phyloP scores from a whole-genome alignment of 2,888 invertebrate genomes.

The Cremastobaeus sp. region DNA sequence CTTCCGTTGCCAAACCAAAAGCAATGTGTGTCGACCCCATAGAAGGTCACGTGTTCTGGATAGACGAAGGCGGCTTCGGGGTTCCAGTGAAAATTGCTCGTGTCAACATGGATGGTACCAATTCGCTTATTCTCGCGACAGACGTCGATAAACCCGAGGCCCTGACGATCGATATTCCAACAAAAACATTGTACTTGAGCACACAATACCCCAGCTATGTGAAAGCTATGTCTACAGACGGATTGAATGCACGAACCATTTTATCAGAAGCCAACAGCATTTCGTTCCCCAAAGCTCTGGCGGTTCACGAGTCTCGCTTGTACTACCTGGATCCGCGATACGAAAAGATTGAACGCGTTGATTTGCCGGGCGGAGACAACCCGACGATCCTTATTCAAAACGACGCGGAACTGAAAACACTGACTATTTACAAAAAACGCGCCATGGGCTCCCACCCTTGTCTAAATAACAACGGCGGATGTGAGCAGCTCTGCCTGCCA shows the following conservation, averaged over 20 bases:
- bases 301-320: slow-evolving; percentile 88
- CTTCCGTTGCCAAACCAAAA: slow-evolving; percentile 92
- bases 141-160: slow-evolving; percentile 88
- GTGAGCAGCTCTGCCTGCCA: slow-evolving; percentile 96
- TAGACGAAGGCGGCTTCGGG: slow-evolving; percentile 95
- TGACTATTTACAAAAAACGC: slow-evolving; percentile 93
- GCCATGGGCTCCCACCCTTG: slow-evolving; percentile 91
- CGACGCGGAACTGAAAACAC: slow-evolving; percentile 90
- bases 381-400: slow-evolving; percentile 88
- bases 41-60: slow-evolving; percentile 95
- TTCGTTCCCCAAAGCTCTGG: slow-evolving; percentile 88
- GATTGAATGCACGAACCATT: slow-evolving; percentile 84
- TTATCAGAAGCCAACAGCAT: slow-evolving; percentile 86
- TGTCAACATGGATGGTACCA: slow-evolving; percentile 95
- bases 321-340: slow-evolving; percentile 93
- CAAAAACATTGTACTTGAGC: slow-evolving; percentile 92
- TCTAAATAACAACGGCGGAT: slow-evolving; percentile 91
- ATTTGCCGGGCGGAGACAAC: slow-evolving; percentile 88
- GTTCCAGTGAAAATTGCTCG: slow-evolving; percentile 93
- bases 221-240: slow-evolving; percentile 85
- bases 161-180: slow-evolving; percentile 90
- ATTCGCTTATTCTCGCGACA: slow-evolving; percentile 85
- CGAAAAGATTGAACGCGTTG: slow-evolving; percentile 92
- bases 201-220: slow-evolving; percentile 86
- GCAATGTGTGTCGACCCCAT: slow-evolving; percentile 93